Percentiles rank a stretch among this genome's conserved stretches.
These are phyloP conservation scores for Isurus oxyrinchus DNA, from an alignment of 2,113 vertebrate genomes.

Conservation along the genomic window DNA sequence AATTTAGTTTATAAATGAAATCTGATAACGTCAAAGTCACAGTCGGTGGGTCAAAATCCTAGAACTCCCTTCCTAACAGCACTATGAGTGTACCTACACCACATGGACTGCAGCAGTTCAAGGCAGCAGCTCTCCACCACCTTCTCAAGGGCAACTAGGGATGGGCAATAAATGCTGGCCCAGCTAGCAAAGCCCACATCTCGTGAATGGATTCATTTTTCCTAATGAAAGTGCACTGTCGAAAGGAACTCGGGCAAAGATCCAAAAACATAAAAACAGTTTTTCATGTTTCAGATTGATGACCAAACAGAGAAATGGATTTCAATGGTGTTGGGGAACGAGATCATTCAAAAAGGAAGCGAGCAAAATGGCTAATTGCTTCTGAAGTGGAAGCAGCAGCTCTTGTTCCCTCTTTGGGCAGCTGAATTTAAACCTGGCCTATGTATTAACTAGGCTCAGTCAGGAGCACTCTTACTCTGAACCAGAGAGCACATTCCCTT, in stretches of 20 bases:
- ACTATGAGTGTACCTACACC: no score
- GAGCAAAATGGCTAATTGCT: background rate
- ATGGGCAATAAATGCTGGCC: no score
- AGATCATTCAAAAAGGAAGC: background rate
- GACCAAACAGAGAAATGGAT: background rate
- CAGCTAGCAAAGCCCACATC: no score
- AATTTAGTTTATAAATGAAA: background rate
- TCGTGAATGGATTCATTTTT: background rate
- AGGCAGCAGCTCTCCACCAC: no score
- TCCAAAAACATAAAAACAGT: background rate
- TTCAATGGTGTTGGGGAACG: background rate
- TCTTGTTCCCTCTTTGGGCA: background rate
- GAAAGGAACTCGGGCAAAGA: background rate
- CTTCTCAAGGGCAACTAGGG: no score
- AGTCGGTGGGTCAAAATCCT: no score
- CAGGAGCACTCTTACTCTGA: background rate
- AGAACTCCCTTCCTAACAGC: no score
- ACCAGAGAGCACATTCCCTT: background rate
- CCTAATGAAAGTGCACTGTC: background rate
- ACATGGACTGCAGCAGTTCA: no score
- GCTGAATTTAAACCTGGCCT: background rate
- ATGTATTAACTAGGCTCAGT: background rate
- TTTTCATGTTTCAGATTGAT: background rate
- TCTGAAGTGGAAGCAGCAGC: no score
- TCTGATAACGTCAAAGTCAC: background rate